Conservation (phyloP, 2,888 invertebrate species). For the Drosophila ustulata region DNA sequence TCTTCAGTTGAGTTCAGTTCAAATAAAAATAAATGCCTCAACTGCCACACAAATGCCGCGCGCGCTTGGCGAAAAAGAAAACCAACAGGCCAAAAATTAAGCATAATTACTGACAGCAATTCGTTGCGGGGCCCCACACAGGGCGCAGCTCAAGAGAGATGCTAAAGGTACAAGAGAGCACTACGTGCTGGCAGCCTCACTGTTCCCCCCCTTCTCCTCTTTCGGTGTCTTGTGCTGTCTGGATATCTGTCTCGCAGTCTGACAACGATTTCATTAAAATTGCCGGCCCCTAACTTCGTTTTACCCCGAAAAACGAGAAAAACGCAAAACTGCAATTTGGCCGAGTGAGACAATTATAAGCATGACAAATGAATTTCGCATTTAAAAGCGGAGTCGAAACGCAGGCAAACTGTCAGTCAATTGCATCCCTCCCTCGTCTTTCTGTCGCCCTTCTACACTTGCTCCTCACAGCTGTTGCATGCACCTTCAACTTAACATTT, state of each 20-base stretch:
- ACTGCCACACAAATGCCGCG: constrained; percentile 66
- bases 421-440: constrained; percentile 38
- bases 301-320: constrained; percentile 42
- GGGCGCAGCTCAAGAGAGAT: constrained; percentile 27
- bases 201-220: not conserved
- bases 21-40: constrained; percentile 73
- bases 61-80: constrained; percentile 39
- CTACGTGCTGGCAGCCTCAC: constrained; percentile 66
- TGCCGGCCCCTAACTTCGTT: constrained; percentile 65
- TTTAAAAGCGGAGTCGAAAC: constrained; percentile 48
- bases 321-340: constrained; percentile 66
- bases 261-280: constrained; percentile 81
- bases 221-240: not conserved
- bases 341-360: constrained; percentile 81
- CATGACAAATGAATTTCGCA: constrained; percentile 82
- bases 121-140: constrained; percentile 69
- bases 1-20: constrained; percentile 31
- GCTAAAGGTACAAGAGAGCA: constrained; percentile 39
- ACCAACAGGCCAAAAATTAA: constrained; percentile 63
- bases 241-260: constrained; percentile 9
- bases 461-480: constrained; percentile 60
- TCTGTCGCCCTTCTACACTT: not conserved
- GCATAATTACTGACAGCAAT: constrained; percentile 82
- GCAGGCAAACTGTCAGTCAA: constrained; percentile 62
- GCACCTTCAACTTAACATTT: constrained; percentile 68